Base-by-base conservation (phyloP, 2,113 vertebrate genomes). In the Crotalus viridis region DNA sequence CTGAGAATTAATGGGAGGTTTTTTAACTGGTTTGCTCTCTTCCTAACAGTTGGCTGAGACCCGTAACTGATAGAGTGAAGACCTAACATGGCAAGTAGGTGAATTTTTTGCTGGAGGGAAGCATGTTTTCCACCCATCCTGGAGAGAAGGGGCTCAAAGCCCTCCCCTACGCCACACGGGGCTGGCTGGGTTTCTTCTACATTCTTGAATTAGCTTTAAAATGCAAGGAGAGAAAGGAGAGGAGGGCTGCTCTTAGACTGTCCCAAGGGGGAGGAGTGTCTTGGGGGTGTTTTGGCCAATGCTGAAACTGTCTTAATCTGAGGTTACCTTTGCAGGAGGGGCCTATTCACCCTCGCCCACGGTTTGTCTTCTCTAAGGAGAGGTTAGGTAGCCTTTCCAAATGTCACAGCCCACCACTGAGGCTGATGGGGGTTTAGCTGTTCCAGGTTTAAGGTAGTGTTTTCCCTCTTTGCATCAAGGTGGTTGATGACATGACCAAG, bases 1-100 rank as follows among this genome's bases (percentile, higher is more conserved):
- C 9, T 4, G 59, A 54, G 46, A 10, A 10, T 24, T 1, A 33
- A 28, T 1, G 3, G 22, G n/a, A 89, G 56, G n/a, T 15, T 48
- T 17, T 46, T 28, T 10, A 93, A 95, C 94, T 96, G 61, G 96
- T 48, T 69, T 93, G 22, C 95, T 96, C 96, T 96, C 90, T 97
- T 94, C 91, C 92, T 92, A 56, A 91, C 97, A 98, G 98, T 96
- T 96, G 97, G 96, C 93, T 94, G 95, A 96, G 92, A 94, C 64
- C 0, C 61, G 91, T 46, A 85, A 0, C 51, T 64, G 94, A 93
- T 93, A 22, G 39, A 96, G 91, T 46, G 90, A 96, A 95, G 92
- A 59, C 28, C 92, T 95, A 95, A 93, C 95, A 98, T 98, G 98
- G 97, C 97, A 96, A 97, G 98, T 98, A 97, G 98, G 97, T 96